These are phyloP conservation scores for Entomobrya multifasciata DNA, from an alignment of 2,888 invertebrate species.

Conservation along the genomic window DNA sequence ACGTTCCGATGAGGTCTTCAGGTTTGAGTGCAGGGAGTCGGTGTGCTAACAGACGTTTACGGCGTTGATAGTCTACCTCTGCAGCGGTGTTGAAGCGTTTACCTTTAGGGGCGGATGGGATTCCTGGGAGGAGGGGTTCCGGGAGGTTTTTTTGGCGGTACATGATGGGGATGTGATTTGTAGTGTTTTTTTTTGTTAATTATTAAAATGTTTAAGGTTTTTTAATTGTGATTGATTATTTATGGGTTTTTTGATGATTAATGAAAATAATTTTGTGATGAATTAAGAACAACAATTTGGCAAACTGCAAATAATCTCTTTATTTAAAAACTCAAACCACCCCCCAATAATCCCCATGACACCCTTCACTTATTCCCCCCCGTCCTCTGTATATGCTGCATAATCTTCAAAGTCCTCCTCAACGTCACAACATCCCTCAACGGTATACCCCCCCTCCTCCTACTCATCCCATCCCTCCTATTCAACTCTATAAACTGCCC, in stretches of 20 bases:
- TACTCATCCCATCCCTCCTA: background rate
- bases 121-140: constrained; percentile 57
- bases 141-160: too few species aligned
- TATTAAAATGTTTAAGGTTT: too few species aligned
- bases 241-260: too few species aligned
- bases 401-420: constrained; percentile 13
- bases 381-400: constrained; percentile 10
- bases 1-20: constrained; percentile 55
- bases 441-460: background rate
- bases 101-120: constrained; percentile 66
- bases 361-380: too few species aligned
- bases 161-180: too few species aligned
- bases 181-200: too few species aligned
- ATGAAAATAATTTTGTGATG: too few species aligned
- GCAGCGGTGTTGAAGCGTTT: constrained; percentile 61
- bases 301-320: too few species aligned
- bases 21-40: constrained; percentile 62
- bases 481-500: background rate
- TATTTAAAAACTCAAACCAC: too few species aligned
- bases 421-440: constrained; percentile 26
- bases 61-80: constrained; percentile 65
- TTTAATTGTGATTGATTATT: too few species aligned
- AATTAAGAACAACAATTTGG: too few species aligned
- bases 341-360: too few species aligned
- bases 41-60: constrained; percentile 41